Evolutionary conservation across 1,140 invertebrate genomes (phyloP).

Genomic region (Rhynchophorus ferrugineus): DNA sequence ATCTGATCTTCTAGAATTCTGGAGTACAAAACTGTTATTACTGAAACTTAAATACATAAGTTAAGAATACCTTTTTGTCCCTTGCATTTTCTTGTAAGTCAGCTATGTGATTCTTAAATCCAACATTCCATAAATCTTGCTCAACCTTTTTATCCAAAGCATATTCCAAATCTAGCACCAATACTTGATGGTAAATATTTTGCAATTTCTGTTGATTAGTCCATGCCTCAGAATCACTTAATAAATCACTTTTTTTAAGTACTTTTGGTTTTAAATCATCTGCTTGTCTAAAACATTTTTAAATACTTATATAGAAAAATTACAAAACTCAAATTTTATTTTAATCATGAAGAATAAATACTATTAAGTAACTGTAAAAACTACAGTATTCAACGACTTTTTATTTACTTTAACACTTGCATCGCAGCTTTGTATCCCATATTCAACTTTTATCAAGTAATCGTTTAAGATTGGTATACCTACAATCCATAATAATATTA

Average conservation of each 20-base stretch:
- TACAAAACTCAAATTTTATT: constrained; percentile 5
- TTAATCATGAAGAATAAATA: constrained; percentile 18
- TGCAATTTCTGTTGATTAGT: constrained; percentile 59
- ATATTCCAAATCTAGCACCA: constrained; percentile 75
- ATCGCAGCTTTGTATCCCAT: constrained; percentile 55
- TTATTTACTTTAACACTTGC: constrained; percentile 63
- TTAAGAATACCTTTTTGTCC: constrained; percentile 58
- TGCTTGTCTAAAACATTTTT: constrained; percentile 51
- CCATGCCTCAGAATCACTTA: constrained; percentile 54
- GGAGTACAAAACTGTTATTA: not conserved
- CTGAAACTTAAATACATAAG: not conserved
- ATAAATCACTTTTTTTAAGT: constrained; percentile 52
- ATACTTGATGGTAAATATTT: constrained; percentile 71
- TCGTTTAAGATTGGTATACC: constrained; percentile 7
- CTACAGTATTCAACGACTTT: too few relatives aligned
- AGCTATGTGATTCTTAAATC: constrained; percentile 82
- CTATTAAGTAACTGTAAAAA: constrained; percentile 28
- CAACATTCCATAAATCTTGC: constrained; percentile 82
- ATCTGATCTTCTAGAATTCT: constrained; percentile 65
- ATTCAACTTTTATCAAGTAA: constrained; percentile 1
- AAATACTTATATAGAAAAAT: too few relatives aligned
- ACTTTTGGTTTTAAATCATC: constrained; percentile 63
- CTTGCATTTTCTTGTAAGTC: constrained; percentile 65
- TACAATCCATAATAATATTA: not conserved
- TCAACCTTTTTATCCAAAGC: constrained; percentile 84